These are phyloP conservation scores for Elaphurus davidianus DNA, from an alignment of 2,113 vertebrate species.

Conservation along the genomic window DNA sequence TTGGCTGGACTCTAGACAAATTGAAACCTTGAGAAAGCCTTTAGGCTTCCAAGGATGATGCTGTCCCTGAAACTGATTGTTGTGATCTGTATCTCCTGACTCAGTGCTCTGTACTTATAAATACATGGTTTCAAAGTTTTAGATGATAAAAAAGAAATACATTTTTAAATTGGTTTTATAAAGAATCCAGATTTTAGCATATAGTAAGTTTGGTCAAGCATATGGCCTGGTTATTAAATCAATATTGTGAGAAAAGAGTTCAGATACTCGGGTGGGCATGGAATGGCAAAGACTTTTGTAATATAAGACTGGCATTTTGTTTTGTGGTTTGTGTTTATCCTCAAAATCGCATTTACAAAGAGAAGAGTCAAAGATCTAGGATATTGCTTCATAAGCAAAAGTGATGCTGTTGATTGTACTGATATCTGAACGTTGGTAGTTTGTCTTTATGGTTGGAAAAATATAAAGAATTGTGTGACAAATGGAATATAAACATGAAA, in stretches of 20 bases:
- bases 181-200: background rate
- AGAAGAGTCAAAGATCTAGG: background rate
- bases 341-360: background rate
- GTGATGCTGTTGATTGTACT: background rate
- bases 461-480: slow-evolving; percentile 47
- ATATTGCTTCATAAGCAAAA: background rate
- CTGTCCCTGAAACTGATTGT: background rate
- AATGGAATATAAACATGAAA: slow-evolving; percentile 49
- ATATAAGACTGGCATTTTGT: background rate
- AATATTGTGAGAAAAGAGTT: background rate
- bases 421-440: background rate
- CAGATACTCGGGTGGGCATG: background rate
- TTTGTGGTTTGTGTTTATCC: background rate
- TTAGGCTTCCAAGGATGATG: background rate
- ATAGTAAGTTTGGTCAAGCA: background rate
- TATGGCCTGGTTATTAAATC: background rate
- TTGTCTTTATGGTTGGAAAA: slow-evolving; percentile 26
- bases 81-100: background rate
- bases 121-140: background rate
- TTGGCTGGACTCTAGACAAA: slow-evolving; percentile 31
- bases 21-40: background rate
- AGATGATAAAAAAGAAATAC: slow-evolving; percentile 1
- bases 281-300: background rate
- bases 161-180: background rate
- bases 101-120: background rate